These are phyloP conservation scores for Lethenteron camtschaticum DNA, from an alignment of 2,113 vertebrate genomes.

Conservation along the genomic window DNA sequence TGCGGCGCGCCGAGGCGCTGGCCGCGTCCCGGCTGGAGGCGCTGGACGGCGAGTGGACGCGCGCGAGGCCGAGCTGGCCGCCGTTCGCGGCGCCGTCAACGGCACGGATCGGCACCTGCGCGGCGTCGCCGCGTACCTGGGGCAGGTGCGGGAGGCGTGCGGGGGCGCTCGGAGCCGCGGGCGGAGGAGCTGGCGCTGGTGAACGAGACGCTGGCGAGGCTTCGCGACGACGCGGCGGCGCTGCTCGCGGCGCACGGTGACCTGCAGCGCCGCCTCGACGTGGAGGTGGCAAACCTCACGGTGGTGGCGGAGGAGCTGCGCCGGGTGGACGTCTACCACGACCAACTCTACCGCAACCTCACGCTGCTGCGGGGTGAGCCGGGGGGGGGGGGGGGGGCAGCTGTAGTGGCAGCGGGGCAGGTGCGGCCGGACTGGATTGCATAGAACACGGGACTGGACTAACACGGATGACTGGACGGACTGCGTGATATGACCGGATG, in stretches of 20 bases:
- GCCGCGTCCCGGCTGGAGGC: slow-evolving; percentile 36
- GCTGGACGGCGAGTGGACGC: slow-evolving; percentile 47
- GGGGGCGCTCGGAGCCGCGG: slow-evolving; percentile 51
- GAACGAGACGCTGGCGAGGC: slow-evolving; percentile 42
- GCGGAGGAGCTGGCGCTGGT: slow-evolving; percentile 50
- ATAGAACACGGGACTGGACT: neutral
- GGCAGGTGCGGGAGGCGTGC: slow-evolving; percentile 50
- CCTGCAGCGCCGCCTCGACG: slow-evolving; percentile 52
- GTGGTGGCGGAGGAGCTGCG: slow-evolving; percentile 96
- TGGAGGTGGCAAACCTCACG: slow-evolving; percentile 64
- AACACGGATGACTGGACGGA: neutral
- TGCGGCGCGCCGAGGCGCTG: too few species aligned
- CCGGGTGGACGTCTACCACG: slow-evolving; percentile 73
- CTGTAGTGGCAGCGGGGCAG: neutral
- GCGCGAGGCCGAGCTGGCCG: slow-evolving; percentile 49
- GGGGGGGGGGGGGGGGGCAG: neutral
- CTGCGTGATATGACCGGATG: too few species aligned
- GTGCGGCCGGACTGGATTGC: neutral
- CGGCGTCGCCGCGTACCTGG: slow-evolving; percentile 52
- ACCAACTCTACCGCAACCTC: slow-evolving; percentile 86
- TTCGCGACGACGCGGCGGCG: slow-evolving; percentile 34
- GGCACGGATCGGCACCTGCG: slow-evolving; percentile 64
- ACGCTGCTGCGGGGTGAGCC: slow-evolving; percentile 67
- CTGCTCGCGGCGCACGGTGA: slow-evolving; percentile 58
- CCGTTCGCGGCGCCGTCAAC: slow-evolving; percentile 67